Base-by-base conservation (phyloP, 1,140 invertebrate species). In the Brachionus angularis region DNA sequence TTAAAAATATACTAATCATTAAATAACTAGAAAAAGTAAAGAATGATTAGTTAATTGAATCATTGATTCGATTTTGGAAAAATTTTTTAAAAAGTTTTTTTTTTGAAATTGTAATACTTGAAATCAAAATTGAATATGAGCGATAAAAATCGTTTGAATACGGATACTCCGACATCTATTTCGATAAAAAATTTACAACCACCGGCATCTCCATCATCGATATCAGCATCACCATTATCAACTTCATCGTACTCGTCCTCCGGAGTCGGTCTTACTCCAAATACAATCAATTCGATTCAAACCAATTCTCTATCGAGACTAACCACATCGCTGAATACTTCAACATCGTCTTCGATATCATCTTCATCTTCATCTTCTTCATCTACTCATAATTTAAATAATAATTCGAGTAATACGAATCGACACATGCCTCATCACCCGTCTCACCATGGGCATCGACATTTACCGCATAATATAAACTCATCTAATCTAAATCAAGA, bases 381-480 rank as follows among this genome's bases (percentile, higher is more conserved):
- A 23, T 58, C 53, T 16, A 58, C 53, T 36, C 36, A 58, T 23
- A 58, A 58, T 39, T 23, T 58, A 39, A 42, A 58, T 23, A 58
- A 58, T 36, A 36, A 58, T 23, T 58, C 53, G 34, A 31, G 33
- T 7, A 58, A 58, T 33, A 39, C 53, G 14, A 58, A 55, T 34
- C 52, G 36, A 21, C 53, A 58, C 27, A 31, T 39, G 21, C 53
- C 53, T 8, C 53, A 58, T 58, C 53, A 58, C n/a, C 53, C 53
- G 16, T 58, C 53, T 4, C 53, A 58, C 21, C 53, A 58, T n/a
- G 53, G 53, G 21, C 53, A 58, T 23, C 23, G 53, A 21, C 16
- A 39, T 36, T 33, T 58, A n/a, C n/a, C n/a, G 53, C 53, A 58
- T 58, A 58, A 58, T 58, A 58, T 58, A 23, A 58, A 58, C 53